Base-by-base conservation (phyloP, 2,113 vertebrate genomes). In the Ceyx cyanopectus region DNA sequence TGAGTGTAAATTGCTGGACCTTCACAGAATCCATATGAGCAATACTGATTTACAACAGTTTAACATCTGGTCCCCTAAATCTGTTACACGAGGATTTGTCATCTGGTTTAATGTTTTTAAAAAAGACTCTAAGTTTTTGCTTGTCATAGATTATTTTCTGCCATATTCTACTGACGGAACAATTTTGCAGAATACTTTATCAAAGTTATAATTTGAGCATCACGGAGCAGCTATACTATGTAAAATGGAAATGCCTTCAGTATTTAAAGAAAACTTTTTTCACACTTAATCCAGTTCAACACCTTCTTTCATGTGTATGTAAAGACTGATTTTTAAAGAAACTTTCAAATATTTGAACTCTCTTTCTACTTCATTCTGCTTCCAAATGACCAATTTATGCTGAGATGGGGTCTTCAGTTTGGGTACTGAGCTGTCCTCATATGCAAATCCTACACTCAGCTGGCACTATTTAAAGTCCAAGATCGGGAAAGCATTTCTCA, bases 241-340 rank as follows among this genome's bases (percentile, higher is more conserved):
- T 29, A 76, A 69, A 80, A 56, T 40, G 46, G 24, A 90, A 92
- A 91, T 21, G 26, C 29, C 29, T 89, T 79, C 32, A 6, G 34
- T 51, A 63, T 82, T 86, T 83, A 83, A 88, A 45, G 40, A 91
- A 81, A 51, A 72, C 45, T 92, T 89, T 40, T 63, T 90, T 85
- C 89, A 89, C 70, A 66, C 79, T 76, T 87, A 72, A 81, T 81
- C 57, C 76, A 70, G 24, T 40, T 65, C 62, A 85, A 62, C 50
- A 89, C 14, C 51, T 57, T 50, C 70, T 87, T 90, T 87, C 65
- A 37, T 65, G 24, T 78, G 20, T 9, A n/a, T 27, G 43, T 45
- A 77, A 85, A 87, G 43, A 58, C 12, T 0, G 1, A 45, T 77
- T 94, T 95, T 88, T 37, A 58, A 60, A 72, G 68, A 61, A 92